phyloP scores from a whole-genome alignment of 2,888 invertebrate genomes.

The Hermodice carunculata region DNA sequence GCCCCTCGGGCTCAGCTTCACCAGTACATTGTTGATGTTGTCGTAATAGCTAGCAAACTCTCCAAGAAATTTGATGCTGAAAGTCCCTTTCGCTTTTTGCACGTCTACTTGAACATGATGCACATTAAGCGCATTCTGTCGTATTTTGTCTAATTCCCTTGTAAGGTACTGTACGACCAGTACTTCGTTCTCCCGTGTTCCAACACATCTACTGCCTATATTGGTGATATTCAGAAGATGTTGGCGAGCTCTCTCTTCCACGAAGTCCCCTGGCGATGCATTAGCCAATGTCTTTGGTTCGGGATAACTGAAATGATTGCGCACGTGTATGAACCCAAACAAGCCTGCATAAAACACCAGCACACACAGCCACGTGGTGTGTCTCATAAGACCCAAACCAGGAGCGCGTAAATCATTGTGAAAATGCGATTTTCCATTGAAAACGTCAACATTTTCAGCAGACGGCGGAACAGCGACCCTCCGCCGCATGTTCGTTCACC shows the following conservation, averaged over 20 bases:
- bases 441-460: too few species aligned
- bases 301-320: conserved; percentile 54
- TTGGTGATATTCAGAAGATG: conserved; percentile 76
- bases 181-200: conserved; percentile 87
- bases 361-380: too few species aligned
- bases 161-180: conserved; percentile 69
- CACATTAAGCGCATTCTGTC: conserved; percentile 46
- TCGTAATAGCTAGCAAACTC: conserved; percentile 86
- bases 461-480: too few species aligned
- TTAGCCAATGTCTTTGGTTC: conserved; percentile 37
- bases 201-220: conserved; percentile 80
- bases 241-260: conserved; percentile 78
- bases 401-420: too few species aligned
- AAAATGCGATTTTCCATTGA: too few species aligned
- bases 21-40: conserved; percentile 82
- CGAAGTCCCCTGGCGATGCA: conserved; percentile 70
- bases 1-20: conserved; percentile 75
- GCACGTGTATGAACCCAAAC: too few species aligned
- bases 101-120: conserved; percentile 74
- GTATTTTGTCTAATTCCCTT: conserved; percentile 64
- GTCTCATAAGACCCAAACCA: too few species aligned
- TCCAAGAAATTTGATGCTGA: conserved; percentile 82
- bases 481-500: too few species aligned
- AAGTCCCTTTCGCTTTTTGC: conserved; percentile 81
- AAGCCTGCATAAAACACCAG: too few species aligned